Percentiles rank a stretch among this genome's conserved stretches.
Evolutionary conservation across 2,113 vertebrate genomes (phyloP).

Genomic region (Dasyornis broadbenti): DNA sequence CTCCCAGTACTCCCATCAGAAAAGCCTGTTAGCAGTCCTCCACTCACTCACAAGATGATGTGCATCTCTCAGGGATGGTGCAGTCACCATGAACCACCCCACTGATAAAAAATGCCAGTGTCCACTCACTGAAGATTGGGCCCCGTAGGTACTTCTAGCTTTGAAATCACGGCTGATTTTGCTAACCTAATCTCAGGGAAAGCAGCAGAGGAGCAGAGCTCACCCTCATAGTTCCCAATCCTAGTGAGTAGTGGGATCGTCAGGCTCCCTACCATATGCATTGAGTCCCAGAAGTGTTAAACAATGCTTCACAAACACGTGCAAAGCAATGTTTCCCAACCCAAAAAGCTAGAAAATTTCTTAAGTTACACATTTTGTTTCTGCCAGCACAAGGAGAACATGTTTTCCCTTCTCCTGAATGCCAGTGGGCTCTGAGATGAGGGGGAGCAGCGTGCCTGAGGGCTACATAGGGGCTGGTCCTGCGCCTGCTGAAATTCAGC

Average conservation of each 20-base stretch:
- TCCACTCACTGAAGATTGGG: neutral
- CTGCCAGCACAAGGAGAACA: neutral
- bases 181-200: neutral
- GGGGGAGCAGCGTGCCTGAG: neutral
- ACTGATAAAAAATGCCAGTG: neutral
- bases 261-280: neutral
- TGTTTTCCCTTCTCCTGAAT: rapidly evolving
- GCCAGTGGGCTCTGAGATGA: rapidly evolving
- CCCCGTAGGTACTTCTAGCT: neutral
- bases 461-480: neutral
- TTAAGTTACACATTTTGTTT: neutral
- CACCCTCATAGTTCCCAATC: rapidly evolving
- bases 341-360: neutral
- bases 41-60: rapidly evolving
- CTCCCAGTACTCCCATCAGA: neutral
- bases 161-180: neutral
- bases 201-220: neutral
- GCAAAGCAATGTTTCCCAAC: neutral
- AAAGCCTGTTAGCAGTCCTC: neutral
- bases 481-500: rapidly evolving
- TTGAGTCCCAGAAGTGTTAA: neutral
- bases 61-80: neutral
- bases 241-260: neutral
- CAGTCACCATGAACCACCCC: neutral
- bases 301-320: rapidly evolving